Evolutionary conservation across 2,797 vertebrate genomes (phyloP), one percentile per base, ranked within the genome.

Genomic region (Hemitrygon akajei): DNA sequence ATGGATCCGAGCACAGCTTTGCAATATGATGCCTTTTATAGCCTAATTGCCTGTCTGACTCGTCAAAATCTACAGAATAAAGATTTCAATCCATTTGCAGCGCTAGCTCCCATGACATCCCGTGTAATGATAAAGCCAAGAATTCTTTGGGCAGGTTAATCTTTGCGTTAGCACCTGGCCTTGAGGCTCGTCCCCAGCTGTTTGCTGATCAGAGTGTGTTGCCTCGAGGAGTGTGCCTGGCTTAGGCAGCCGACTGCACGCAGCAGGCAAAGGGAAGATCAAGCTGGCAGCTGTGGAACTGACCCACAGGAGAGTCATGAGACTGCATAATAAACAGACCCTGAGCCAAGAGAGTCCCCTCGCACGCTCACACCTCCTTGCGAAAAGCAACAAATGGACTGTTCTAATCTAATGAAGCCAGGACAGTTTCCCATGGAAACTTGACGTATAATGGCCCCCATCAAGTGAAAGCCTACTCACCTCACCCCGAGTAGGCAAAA

Each of bases 181-280:
- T 7, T 18, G 86, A 18, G 63, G 0, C 71, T 16, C 3, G 63
- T 37, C 18, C 10, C 86, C 86, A 22, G 86, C 30, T 69, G 86
- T 37, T 89, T 34, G 34, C n/a, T 0, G 63, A 69, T 37, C 7
- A 63, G 86, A 66, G 63, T 22, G 86, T 89, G 86, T 60, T 69
- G 86, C 86, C 86, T 89, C 69, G 86, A 37, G 86, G n/a, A 89
- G 86, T 89, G 86, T 89, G 86, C 86, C 16, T 34, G 86, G n/a
- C 16, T n/a, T 63, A 37, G 66, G 86, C 22, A 66, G n/a, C 63
- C 37, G 86, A 89, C 22, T 89, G 60, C 69, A 69, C 86, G 69
- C 86, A 69, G 63, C 86, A 89, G 86, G 63, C 20, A 4, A 34
- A 69, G 18, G 37, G 63, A 60, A 16, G 56, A 86, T 86, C 25